Evolutionary conservation across 2,888 invertebrate genomes (phyloP), one percentile per base, ranked within the genome.

Genomic region (Creontiades dilutus): DNA sequence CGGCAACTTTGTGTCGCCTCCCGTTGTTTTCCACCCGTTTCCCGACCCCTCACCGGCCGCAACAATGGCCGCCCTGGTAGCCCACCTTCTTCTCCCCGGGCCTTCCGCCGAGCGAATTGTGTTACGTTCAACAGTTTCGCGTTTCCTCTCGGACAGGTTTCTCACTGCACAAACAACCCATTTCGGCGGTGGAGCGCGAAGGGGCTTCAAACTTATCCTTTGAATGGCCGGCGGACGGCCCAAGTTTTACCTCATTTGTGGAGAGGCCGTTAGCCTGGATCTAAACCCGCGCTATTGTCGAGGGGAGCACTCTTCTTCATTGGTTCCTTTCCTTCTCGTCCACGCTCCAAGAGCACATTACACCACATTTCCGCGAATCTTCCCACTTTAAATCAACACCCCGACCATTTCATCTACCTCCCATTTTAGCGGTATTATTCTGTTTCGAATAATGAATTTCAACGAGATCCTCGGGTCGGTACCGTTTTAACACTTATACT

Each of bases 121-220:
- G 52, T 82, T 82, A 82, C 82, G 52, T 82, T 82, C 52, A 82
- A 48, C 78, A 82, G 82, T 82, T 52, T 13, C 37, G 27, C 52
- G 16, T 28, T 52, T 48, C 48, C 52, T 48, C 52, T 37, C 23
- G 27, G 47, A 9, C 52, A 52, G 82, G 52, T 82, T 23, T 23
- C 82, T 19, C 14, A 37, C 23, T 82, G 16, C 80, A 28, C 80
- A 80, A 80, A 80, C 80, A 46, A 46, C 14, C 80, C 28, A 80
- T 80, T 28, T 80, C n/a, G 75, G 52, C 2, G 61, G 46, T 37
- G 78, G 46, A 80, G 47, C 78, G 16, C 46, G 16, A 19, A 47
- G 78, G 28, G 37, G 16, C 78, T 27, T 28, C 46, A 14, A 80
- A 80, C 78, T 80, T 46, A n/a, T 37, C 37, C 78, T 68, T 27